Percentiles rank a stretch among this genome's conserved stretches.
These are phyloP conservation scores for Aphis craccivora DNA, from an alignment of 1,140 invertebrate species.

Conservation along the genomic window DNA sequence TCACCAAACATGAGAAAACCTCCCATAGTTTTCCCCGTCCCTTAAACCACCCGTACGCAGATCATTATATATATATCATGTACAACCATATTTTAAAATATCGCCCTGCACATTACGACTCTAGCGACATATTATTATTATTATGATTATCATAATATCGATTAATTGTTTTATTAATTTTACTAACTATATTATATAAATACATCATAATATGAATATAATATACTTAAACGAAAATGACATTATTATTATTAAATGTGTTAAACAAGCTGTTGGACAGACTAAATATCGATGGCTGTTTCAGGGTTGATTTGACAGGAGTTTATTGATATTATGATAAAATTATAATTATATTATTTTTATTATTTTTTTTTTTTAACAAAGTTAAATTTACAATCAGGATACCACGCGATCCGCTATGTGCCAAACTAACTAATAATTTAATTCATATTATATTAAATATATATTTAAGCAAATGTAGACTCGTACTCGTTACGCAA, in stretches of 20 bases:
- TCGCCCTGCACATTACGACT: background rate
- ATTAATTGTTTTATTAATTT: slow-evolving; percentile 20
- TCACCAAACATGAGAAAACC: background rate
- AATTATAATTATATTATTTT: background rate
- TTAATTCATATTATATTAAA: background rate
- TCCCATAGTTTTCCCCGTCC: background rate
- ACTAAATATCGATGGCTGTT: background rate
- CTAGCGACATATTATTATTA: background rate
- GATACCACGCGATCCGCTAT: background rate
- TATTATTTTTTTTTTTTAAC: no score
- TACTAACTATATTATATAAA: background rate
- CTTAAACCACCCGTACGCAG: background rate
- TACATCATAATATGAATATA: background rate
- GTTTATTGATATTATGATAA: background rate
- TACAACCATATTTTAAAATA: background rate
- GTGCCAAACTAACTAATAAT: slow-evolving; percentile 51
- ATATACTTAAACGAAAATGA: background rate
- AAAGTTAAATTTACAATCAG: background rate
- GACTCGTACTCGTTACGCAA: slow-evolving; percentile 16
- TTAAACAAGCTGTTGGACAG: background rate
- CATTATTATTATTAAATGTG: no score
- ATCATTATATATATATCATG: background rate
- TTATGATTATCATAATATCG: background rate
- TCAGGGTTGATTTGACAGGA: background rate
- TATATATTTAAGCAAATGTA: background rate